Conservation (phyloP, 2,888 invertebrate species). For the Caradrina clavipalpis region DNA sequence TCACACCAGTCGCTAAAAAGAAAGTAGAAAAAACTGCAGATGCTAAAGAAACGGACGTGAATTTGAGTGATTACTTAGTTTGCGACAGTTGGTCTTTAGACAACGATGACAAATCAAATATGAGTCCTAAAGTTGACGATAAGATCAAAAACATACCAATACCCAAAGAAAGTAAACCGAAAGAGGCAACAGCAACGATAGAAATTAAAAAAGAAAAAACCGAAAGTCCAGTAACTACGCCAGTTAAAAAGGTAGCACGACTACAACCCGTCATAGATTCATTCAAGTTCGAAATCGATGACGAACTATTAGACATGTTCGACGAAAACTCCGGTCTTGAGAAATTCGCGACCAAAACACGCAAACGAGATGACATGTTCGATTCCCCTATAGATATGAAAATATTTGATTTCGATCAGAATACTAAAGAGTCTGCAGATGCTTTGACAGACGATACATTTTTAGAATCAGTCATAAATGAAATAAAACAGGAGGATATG, state of each 20-base stretch:
- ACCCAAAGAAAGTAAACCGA: constrained; percentile 56
- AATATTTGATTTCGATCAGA: constrained; percentile 72
- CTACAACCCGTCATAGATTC: constrained; percentile 85
- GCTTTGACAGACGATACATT: constrained; percentile 83
- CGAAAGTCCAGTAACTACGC: constrained; percentile 61
- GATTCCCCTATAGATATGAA: constrained; percentile 74
- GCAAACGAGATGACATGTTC: constrained; percentile 66
- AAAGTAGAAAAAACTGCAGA: constrained; percentile 63
- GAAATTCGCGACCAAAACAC: constrained; percentile 70
- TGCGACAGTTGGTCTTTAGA: constrained; percentile 89
- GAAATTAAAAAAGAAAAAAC: constrained; percentile 64
- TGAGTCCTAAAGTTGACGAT: constrained; percentile 76
- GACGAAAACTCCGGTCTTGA: constrained; percentile 73
- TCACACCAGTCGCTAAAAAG: constrained; percentile 29
- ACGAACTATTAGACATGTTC: constrained; percentile 81
- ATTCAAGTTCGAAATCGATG: constrained; percentile 86
- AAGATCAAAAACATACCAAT: constrained; percentile 65
- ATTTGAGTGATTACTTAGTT: constrained; percentile 84
- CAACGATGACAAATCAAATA: constrained; percentile 80
- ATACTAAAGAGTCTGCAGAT: constrained; percentile 75
- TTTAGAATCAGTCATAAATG: constrained; percentile 86
- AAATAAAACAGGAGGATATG: constrained; percentile 84
- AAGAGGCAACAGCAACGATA: constrained; percentile 62
- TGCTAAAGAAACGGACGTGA: constrained; percentile 80
- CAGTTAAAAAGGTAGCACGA: constrained; percentile 73